Evolutionary conservation across 2,113 vertebrate species (phyloP).

Genomic region (Castor canadensis): DNA sequence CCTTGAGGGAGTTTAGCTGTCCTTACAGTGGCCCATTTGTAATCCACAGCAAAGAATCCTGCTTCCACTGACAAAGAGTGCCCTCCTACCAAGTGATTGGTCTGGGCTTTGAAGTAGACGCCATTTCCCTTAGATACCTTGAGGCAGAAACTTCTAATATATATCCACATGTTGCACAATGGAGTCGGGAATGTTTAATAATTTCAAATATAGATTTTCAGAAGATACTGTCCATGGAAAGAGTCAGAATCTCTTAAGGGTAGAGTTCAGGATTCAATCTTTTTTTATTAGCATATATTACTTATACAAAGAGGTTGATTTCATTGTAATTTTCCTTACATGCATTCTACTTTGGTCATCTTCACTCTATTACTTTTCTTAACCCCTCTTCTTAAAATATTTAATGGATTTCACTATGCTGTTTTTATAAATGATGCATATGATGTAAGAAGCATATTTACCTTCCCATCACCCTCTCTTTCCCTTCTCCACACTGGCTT

Average conservation of each 20-base stretch:
- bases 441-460: no score
- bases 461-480: no score
- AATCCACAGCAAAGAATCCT: neutral
- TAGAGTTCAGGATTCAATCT: neutral
- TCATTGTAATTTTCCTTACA: no score
- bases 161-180: neutral
- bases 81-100: neutral
- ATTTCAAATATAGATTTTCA: neutral
- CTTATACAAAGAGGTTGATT: no score
- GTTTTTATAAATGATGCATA: no score
- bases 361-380: no score
- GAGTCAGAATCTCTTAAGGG: neutral
- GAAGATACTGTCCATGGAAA: neutral
- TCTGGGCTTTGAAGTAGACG: neutral
- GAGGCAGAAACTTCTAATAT: neutral
- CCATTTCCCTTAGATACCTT: neutral
- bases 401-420: no score
- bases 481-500: no score
- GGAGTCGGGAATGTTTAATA: neutral
- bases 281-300: neutral
- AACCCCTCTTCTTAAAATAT: no score
- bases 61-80: neutral
- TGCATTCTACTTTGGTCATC: no score
- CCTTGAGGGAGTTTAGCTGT: neutral
- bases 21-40: neutral